phyloP scores from a whole-genome alignment of 2,113 vertebrate genomes.

The Psettodes erumei region DNA sequence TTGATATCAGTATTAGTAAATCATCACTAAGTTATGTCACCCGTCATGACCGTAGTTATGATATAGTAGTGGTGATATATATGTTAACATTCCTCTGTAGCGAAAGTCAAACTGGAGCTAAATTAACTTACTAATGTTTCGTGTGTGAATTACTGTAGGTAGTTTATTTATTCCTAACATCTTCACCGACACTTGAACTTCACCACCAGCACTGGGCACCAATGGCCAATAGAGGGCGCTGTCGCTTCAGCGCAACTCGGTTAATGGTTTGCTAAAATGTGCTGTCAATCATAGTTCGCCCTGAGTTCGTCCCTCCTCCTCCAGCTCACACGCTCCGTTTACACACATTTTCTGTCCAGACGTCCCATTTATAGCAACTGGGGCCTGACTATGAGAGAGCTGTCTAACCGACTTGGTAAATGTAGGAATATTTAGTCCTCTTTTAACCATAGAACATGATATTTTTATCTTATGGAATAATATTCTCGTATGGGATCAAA shows the following conservation, averaged over 20 bases:
- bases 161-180: not conserved
- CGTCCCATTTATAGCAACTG: not conserved
- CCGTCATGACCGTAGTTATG: not conserved
- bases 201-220: not conserved
- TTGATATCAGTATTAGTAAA: not conserved
- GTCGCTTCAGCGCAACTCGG: not conserved
- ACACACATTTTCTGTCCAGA: constrained; percentile 40
- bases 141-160: not conserved
- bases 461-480: not conserved
- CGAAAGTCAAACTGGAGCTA: accelerated
- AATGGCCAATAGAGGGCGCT: constrained; percentile 9
- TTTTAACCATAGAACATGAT: not conserved
- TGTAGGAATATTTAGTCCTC: not conserved
- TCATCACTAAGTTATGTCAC: not conserved
- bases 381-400: not conserved
- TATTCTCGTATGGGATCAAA: not conserved
- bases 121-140: not conserved
- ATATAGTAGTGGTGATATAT: not conserved
- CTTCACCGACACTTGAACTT: not conserved
- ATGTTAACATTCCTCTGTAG: no score
- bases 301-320: not conserved
- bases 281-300: constrained; percentile 32
- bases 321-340: constrained; percentile 6
- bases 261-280: constrained; percentile 9
- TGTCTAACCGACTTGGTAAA: not conserved